phyloP scores from a whole-genome alignment of 2,797 vertebrate genomes.

The Balearica regulorum region DNA sequence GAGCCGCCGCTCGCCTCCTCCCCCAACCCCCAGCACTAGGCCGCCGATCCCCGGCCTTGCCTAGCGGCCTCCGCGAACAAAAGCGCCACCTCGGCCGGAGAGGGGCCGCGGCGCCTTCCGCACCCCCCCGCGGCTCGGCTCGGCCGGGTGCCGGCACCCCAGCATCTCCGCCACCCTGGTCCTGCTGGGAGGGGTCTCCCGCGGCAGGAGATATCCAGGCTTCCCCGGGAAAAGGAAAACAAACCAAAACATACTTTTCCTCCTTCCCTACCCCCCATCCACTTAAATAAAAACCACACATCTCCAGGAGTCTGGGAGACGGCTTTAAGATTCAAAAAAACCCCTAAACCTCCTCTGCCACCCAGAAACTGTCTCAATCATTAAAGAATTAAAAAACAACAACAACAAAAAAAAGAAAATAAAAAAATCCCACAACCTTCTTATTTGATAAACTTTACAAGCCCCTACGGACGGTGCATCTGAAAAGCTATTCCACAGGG shows the following conservation, averaged over 20 bases:
- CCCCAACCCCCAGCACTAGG: conserved; percentile 22
- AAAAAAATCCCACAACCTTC: neutral
- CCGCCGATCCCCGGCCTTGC: conserved; percentile 74
- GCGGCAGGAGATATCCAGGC: neutral
- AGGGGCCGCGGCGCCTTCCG: neutral
- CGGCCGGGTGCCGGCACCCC: neutral
- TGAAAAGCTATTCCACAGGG: neutral
- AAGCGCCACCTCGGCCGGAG: neutral
- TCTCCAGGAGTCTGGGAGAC: neutral
- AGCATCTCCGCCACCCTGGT: neutral
- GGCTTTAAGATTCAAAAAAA: neutral
- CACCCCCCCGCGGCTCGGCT: neutral
- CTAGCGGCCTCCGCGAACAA: conserved; percentile 28
- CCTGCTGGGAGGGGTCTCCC: neutral
- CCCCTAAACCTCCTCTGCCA: neutral
- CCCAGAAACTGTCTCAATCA: neutral
- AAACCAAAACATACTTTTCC: neutral
- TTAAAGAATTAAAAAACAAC: neutral
- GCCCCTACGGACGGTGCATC: neutral
- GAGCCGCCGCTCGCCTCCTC: neutral
- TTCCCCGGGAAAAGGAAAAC: neutral
- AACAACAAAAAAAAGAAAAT: no score
- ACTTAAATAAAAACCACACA: conserved; percentile 4
- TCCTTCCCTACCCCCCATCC: neutral
- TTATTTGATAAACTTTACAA: conserved; percentile 9